A percentile compares a stretch with the other conserved stretches of the same genome.
Conservation (phyloP, 2,797 vertebrate genomes). For the Anableps anableps region DNA sequence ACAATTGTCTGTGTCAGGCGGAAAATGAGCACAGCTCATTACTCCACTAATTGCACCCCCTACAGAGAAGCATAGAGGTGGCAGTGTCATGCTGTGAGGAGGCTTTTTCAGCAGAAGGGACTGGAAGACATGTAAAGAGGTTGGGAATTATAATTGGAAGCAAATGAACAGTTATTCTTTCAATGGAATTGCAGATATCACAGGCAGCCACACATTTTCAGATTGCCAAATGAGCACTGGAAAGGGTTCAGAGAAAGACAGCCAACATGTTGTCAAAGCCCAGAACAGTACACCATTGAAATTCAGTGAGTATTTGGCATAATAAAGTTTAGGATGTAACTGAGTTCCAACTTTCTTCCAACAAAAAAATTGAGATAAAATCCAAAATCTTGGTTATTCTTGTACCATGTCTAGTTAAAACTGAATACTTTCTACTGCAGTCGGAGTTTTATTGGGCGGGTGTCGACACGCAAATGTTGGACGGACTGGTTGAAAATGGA, state of each 20-base stretch:
- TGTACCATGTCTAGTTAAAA: background rate
- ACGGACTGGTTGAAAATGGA: background rate
- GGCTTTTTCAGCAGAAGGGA: slow-evolving; percentile 54
- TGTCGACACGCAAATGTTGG: background rate
- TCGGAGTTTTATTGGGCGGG: background rate
- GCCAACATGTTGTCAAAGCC: slow-evolving; percentile 29
- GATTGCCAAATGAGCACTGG: slow-evolving; percentile 46
- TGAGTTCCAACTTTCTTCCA: slow-evolving; percentile 13
- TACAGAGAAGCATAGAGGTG: slow-evolving; percentile 59
- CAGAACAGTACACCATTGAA: slow-evolving; percentile 8
- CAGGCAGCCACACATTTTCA: slow-evolving; percentile 15
- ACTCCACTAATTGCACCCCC: slow-evolving; percentile 68
- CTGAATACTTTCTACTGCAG: background rate
- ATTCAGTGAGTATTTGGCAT: slow-evolving; percentile 5
- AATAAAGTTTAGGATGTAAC: slow-evolving; percentile 11
- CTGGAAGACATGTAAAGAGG: slow-evolving; percentile 30
- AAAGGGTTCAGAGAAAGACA: slow-evolving; percentile 30
- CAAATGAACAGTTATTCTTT: slow-evolving; percentile 43
- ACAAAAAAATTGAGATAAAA: slow-evolving; percentile 3
- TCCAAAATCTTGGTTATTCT: slow-evolving; percentile 17
- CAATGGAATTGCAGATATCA: slow-evolving; percentile 34
- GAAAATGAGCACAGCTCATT: slow-evolving; percentile 72
- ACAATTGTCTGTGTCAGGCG: slow-evolving; percentile 54
- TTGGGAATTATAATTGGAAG: slow-evolving; percentile 48
- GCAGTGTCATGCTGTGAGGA: slow-evolving; percentile 59